Evolutionary conservation across 2,797 vertebrate species (phyloP).

Genomic region (Euthynnus affinis): DNA sequence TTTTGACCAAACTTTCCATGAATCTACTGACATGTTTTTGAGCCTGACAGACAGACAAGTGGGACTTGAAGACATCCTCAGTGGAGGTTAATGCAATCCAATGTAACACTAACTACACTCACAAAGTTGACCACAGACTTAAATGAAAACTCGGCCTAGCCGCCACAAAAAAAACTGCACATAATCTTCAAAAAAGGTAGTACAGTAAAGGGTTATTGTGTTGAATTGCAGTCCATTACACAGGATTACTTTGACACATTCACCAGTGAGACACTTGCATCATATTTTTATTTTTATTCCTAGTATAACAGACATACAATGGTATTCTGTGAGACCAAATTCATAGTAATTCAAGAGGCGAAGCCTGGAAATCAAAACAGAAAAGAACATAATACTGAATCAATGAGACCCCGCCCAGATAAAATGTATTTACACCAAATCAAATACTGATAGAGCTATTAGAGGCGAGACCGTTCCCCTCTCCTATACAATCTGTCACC

Average conservation of each 20-base stretch:
- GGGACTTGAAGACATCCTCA: background rate
- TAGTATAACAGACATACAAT: slow-evolving; percentile 89
- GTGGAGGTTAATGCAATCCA: background rate
- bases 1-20: background rate
- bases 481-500: slow-evolving; percentile 70
- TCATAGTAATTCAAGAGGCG: slow-evolving; percentile 78
- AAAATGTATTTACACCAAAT: slow-evolving; percentile 87
- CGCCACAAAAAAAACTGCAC: background rate
- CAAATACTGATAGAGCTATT: slow-evolving; percentile 79
- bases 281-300: slow-evolving; percentile 86
- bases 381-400: slow-evolving; percentile 77
- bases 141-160: background rate
- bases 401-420: slow-evolving; percentile 78
- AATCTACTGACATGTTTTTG: background rate
- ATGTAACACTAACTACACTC: background rate
- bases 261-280: slow-evolving; percentile 67
- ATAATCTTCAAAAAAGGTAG: background rate
- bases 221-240: background rate
- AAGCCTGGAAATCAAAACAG: slow-evolving; percentile 75
- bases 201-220: background rate
- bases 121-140: background rate
- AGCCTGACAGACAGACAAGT: background rate
- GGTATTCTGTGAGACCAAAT: slow-evolving; percentile 85
- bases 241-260: slow-evolving; percentile 50
- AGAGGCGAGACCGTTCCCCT: slow-evolving; percentile 68